phyloP scores from a whole-genome alignment of 1,140 invertebrate species.

The Hycleus phaleratus region DNA sequence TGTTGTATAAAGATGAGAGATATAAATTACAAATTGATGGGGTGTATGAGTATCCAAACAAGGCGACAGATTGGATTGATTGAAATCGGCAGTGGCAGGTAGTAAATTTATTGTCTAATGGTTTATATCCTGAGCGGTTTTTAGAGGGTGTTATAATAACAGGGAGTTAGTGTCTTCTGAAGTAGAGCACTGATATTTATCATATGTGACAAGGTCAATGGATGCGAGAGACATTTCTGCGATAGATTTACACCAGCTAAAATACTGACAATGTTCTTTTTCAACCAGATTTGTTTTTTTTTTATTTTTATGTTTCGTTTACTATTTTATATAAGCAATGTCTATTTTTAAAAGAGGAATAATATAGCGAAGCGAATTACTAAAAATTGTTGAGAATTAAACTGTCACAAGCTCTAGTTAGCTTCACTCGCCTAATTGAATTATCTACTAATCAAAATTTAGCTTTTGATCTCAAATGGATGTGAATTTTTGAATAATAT shows the following conservation, averaged over 20 bases:
- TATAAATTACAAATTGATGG: constrained; percentile 12
- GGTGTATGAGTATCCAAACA: constrained; percentile 8
- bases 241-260: constrained; percentile 16
- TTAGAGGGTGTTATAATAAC: constrained; percentile 16
- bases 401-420: too few species aligned
- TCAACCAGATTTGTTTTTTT: constrained; percentile 2
- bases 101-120: constrained; percentile 15
- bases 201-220: constrained; percentile 15
- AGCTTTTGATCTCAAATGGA: too few species aligned
- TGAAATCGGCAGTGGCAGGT: constrained; percentile 15
- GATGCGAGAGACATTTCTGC: constrained; percentile 15
- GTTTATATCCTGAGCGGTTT: constrained; percentile 16
- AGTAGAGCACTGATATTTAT: constrained; percentile 15
- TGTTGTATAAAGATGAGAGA: background rate
- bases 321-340: too few species aligned
- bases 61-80: constrained; percentile 13
- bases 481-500: too few species aligned
- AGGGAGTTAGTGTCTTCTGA: constrained; percentile 14
- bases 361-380: too few species aligned
- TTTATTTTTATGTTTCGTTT: too few species aligned
- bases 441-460: too few species aligned
- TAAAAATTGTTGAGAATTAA: too few species aligned
- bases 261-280: constrained; percentile 15
- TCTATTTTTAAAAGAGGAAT: too few species aligned
- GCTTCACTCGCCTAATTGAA: too few species aligned